A percentile compares a stretch with the other conserved stretches of the same genome.
These are phyloP conservation scores for Torymus aiolomorphi DNA, from an alignment of 2,888 invertebrate species.

Conservation along the genomic window DNA sequence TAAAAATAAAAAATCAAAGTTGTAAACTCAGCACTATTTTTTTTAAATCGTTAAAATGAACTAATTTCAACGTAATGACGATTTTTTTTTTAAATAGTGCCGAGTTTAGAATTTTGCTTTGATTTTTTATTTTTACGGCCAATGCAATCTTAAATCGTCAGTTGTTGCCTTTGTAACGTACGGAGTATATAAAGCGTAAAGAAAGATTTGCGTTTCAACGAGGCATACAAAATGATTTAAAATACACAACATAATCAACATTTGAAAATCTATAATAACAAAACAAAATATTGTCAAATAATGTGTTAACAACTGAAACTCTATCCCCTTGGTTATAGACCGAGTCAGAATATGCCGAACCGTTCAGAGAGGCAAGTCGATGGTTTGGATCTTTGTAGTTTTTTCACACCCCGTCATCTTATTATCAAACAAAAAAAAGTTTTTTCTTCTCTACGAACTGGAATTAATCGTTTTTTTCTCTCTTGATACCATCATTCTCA, in stretches of 20 bases:
- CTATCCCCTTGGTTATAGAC: conserved; percentile 75
- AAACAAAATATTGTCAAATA: conserved; percentile 52
- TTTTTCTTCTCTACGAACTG: conserved; percentile 63
- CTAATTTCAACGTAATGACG: too few relatives aligned
- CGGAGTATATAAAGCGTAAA: too few relatives aligned
- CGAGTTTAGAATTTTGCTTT: too few relatives aligned
- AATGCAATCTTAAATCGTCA: too few relatives aligned
- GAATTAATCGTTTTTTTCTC: conserved; percentile 59
- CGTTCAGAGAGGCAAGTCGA: conserved; percentile 76
- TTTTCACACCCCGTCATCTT: conserved; percentile 59
- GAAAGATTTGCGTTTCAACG: not conserved
- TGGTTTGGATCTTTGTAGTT: conserved; percentile 76
- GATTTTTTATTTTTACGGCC: too few relatives aligned
- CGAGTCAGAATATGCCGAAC: conserved; percentile 76
- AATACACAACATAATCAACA: conserved; percentile 33
- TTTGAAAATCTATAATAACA: conserved; percentile 47
- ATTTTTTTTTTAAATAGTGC: too few relatives aligned
- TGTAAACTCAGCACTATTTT: too few relatives aligned
- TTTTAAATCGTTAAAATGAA: too few relatives aligned
- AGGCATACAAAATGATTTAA: conserved; percentile 6
- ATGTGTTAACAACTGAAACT: conserved; percentile 71
- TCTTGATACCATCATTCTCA: conserved; percentile 53
- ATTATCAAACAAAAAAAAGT: conserved; percentile 38
- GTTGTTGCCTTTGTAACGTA: too few relatives aligned
- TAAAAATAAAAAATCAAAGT: too few relatives aligned